phyloP scores from a whole-genome alignment of 1,140 invertebrate species.

The Ruditapes philippinarum region DNA sequence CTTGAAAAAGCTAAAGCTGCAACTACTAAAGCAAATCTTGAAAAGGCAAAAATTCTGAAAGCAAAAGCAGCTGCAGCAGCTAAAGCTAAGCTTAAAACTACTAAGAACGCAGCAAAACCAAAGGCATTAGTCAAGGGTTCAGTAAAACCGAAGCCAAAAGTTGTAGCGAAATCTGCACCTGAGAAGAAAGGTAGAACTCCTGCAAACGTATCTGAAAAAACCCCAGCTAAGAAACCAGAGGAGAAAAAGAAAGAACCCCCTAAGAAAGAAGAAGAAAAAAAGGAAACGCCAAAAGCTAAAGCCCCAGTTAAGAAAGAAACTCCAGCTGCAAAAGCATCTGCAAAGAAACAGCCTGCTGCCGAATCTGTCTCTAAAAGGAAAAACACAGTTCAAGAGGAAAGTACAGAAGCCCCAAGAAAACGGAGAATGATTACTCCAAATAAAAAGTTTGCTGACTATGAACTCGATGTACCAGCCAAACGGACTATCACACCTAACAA shows the following conservation, averaged over 20 bases:
- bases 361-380: constrained; percentile 39
- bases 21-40: not conserved
- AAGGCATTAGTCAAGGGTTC: not conserved
- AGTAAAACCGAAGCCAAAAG: not conserved
- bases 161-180: not conserved
- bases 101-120: constrained; percentile 8
- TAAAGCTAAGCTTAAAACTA: constrained; percentile 12
- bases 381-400: not conserved
- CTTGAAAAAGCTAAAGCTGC: constrained; percentile 24
- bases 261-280: constrained; percentile 16
- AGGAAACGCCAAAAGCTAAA: constrained; percentile 14
- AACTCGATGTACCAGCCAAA: constrained; percentile 49
- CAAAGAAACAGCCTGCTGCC: not conserved
- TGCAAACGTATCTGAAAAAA: not conserved
- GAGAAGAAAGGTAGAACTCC: not conserved
- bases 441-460: constrained; percentile 61
- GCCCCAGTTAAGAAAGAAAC: not conserved
- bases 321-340: not conserved
- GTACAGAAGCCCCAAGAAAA: constrained; percentile 51
- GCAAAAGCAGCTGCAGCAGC: constrained; percentile 10
- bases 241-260: not conserved
- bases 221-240: not conserved
- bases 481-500: constrained; percentile 56
- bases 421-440: constrained; percentile 61
- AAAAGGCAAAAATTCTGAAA: not conserved